Evolutionary conservation across 2,888 invertebrate species (phyloP), one percentile per base, ranked within the genome.

Genomic region (Drosophila trichaetosa): DNA sequence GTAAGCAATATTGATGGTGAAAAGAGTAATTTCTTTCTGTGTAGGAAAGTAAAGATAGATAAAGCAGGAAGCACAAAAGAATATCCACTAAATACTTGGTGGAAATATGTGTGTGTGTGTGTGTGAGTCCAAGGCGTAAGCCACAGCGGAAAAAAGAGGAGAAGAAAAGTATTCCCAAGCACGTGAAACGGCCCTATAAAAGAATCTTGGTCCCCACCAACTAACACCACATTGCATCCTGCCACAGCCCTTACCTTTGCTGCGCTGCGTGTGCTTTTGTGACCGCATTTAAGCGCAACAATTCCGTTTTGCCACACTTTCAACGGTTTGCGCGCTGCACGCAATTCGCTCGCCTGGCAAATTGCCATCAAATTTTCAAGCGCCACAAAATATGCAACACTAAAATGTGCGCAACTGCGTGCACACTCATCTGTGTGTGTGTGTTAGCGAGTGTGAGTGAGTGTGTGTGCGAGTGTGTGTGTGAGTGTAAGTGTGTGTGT

Each of bases 351-450:
- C 78, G 85, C 70, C 70, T 87, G 83, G 88, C 88, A 88, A 87
- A 88, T 87, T 89, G 90, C 88, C 90, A 87, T 88, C 86, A 80
- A 82, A 85, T 84, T 86, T 87, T 86, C 86, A 89, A 85, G 77
- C 82, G 73, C 86, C 90, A 78, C 88, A 88, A 87, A 88, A 86
- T 87, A 87, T 87, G 90, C 90, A 85, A 71, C 76, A 71, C 72
- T 74, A 73, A 77, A 85, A 85, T 87, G 83, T 81, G 69, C 73
- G 68, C 82, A 80, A 74, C 71, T 69, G 73, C 66, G 63, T 63
- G 63, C 48, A 65, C 64, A 57, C 31, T 48, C 48, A 27, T 69
- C 53, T 38, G 31, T 24, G n/a, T 29, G 38, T 27, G 38, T 27
- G 21, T 27, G 27, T 4, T 0, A 27, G 27, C 36, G 46, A 24